Conservation (phyloP, 1,140 invertebrate genomes). For the Macrostomum lignano region DNA sequence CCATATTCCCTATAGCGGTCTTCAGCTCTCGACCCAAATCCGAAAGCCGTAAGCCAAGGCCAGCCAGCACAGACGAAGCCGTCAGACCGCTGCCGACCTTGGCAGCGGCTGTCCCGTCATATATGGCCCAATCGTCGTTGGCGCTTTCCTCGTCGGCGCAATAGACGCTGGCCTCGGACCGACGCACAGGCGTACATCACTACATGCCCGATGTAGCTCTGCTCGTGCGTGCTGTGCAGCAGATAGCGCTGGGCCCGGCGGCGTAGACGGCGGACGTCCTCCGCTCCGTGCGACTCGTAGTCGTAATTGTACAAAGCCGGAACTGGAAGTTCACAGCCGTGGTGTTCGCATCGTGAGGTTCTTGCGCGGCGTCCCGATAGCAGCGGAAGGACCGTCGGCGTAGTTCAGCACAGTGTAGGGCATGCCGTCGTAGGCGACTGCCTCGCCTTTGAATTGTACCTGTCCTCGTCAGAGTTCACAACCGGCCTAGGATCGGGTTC, state of each 20-base stretch:
- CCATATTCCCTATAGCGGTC: too few relatives aligned
- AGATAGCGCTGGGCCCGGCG: constrained; percentile 53
- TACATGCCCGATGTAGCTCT: constrained; percentile 59
- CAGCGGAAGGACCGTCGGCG: constrained; percentile 38
- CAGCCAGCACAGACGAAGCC: too few relatives aligned
- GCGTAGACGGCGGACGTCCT: constrained; percentile 26
- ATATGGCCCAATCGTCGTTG: too few relatives aligned
- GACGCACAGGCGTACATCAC: constrained; percentile 34
- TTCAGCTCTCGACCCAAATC: too few relatives aligned
- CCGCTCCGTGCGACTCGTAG: constrained; percentile 26
- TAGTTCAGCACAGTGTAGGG: constrained; percentile 45
- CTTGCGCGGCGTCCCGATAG: constrained; percentile 22
- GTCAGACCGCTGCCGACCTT: too few relatives aligned
- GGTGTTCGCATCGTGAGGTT: constrained; percentile 5
- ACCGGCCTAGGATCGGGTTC: constrained; percentile 21
- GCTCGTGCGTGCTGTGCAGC: constrained; percentile 60
- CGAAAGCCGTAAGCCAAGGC: too few relatives aligned
- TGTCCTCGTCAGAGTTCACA: constrained; percentile 5
- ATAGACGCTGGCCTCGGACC: constrained; percentile 9
- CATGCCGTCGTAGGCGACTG: neutral
- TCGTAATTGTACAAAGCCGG: neutral
- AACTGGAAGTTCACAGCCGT: neutral
- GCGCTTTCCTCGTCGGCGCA: too few relatives aligned
- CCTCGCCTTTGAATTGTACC: neutral
- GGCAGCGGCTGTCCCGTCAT: too few relatives aligned